These are phyloP conservation scores for Casuarius casuarius DNA, from an alignment of 2,113 vertebrate species.

Conservation along the genomic window DNA sequence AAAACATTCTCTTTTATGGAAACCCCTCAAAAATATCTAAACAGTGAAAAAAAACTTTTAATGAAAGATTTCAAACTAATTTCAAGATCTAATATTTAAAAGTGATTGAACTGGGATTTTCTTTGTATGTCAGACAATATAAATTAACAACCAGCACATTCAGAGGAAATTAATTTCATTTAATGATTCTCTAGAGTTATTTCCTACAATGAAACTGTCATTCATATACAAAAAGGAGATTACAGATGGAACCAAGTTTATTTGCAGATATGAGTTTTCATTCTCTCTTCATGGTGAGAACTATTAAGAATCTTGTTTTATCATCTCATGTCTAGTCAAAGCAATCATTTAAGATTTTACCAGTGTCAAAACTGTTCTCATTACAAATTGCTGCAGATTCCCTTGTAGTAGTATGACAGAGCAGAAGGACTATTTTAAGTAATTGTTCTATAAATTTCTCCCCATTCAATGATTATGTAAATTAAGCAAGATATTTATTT, in stretches of 20 bases:
- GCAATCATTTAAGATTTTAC: neutral
- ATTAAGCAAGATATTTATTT: neutral
- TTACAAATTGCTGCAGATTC: neutral
- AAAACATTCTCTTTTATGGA: neutral
- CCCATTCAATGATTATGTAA: neutral
- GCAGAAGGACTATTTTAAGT: neutral
- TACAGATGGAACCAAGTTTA: neutral
- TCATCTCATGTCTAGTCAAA: neutral
- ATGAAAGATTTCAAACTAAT: neutral
- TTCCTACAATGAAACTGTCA: slow-evolving; percentile 24
- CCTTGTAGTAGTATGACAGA: neutral
- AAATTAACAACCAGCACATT: slow-evolving; percentile 28
- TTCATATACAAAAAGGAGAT: slow-evolving; percentile 3
- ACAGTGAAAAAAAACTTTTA: neutral
- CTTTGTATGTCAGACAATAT: neutral
- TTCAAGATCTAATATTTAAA: neutral
- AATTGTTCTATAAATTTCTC: neutral
- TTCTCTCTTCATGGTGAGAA: neutral
- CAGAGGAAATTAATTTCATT: slow-evolving; percentile 32
- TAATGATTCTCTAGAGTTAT: slow-evolving; percentile 35
- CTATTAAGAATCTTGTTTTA: slow-evolving; percentile 19
- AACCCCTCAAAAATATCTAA: neutral
- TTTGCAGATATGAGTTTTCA: neutral
- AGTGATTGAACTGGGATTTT: neutral
- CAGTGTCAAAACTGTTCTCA: neutral